Evolutionary conservation across 2,888 invertebrate genomes (phyloP).

Genomic region (Idaea aversata): DNA sequence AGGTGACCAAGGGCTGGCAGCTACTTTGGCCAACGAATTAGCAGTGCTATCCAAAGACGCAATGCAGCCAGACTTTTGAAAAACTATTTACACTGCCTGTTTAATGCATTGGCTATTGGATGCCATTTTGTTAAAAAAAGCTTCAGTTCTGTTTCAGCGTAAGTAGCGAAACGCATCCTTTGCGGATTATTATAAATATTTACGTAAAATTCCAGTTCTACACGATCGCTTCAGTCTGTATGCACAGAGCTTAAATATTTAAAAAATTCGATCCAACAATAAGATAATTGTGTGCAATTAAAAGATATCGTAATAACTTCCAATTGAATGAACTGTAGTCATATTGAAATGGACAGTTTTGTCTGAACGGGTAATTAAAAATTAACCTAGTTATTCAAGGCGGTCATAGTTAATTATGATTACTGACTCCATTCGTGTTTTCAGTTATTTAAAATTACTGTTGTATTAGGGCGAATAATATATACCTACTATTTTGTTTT

Average conservation of each 20-base stretch:
- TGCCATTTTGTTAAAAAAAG: no score
- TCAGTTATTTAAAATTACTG: constrained; percentile 17
- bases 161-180: no score
- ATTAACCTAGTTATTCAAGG: constrained; percentile 59
- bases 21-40: no score
- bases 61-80: no score
- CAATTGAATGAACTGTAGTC: constrained; percentile 33
- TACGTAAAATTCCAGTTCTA: no score
- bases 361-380: constrained; percentile 61
- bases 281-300: constrained; percentile 11
- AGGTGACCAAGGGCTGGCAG: no score
- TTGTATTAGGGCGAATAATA: constrained; percentile 2
- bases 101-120: no score
- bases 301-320: constrained; percentile 24
- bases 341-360: constrained; percentile 53
- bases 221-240: background rate
- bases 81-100: no score
- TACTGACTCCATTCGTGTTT: constrained; percentile 12
- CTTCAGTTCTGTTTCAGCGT: no score
- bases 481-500: background rate
- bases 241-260: background rate
- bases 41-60: no score
- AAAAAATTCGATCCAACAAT: background rate
- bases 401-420: constrained; percentile 22
- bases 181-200: no score